These are phyloP conservation scores for Metallyticus violacea DNA, from an alignment of 2,888 invertebrate species.

Conservation along the genomic window DNA sequence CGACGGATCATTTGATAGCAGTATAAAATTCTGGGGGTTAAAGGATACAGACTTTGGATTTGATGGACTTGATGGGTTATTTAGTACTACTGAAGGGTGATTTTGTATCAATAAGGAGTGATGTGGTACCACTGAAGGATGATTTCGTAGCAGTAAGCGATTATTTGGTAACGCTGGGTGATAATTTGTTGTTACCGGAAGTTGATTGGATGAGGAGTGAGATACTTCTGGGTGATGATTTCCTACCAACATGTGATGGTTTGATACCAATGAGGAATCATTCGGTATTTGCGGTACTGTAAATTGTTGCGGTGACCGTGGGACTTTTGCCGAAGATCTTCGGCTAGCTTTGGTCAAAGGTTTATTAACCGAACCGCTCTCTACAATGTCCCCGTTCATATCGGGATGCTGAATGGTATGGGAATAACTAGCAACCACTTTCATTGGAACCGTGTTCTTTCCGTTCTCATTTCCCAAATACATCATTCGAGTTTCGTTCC, in stretches of 20 bases:
- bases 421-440: background rate
- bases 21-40: background rate
- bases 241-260: background rate
- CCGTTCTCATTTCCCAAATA: slow-evolving; percentile 30
- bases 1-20: background rate
- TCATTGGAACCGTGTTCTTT: slow-evolving; percentile 10
- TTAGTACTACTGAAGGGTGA: background rate
- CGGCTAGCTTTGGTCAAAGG: background rate
- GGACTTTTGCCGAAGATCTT: background rate
- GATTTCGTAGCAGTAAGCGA: background rate
- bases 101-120: background rate
- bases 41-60: background rate
- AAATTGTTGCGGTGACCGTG: background rate
- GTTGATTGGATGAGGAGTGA: background rate
- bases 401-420: slow-evolving; percentile 27
- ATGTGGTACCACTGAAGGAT: background rate
- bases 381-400: background rate
- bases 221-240: background rate
- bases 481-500: slow-evolving; percentile 29
- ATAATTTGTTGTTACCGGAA: background rate
- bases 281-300: background rate
- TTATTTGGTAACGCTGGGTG: background rate
- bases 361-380: background rate
- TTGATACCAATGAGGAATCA: background rate
- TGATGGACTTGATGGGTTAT: background rate